Conservation (phyloP, 2,888 invertebrate genomes). For the Chrysolina oricalcia region DNA sequence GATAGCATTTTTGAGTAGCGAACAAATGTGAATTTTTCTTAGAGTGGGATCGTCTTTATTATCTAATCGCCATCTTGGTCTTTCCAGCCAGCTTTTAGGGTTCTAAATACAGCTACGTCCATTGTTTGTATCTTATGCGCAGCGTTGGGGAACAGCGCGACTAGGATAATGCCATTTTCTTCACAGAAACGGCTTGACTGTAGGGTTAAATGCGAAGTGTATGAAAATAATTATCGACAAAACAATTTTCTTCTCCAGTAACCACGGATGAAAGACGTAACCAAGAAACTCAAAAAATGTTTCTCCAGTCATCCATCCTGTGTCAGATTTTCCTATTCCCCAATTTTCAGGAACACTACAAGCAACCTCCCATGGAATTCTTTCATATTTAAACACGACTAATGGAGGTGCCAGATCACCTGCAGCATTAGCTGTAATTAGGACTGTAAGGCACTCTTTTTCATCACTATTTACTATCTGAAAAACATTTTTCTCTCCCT, state of each 20-base stretch:
- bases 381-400: slow-evolving; percentile 27
- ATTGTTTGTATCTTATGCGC: slow-evolving; percentile 17
- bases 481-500: too few species aligned
- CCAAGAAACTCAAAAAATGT: slow-evolving; percentile 43
- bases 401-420: slow-evolving; percentile 44
- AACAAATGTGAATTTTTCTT: slow-evolving; percentile 1
- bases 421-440: slow-evolving; percentile 59
- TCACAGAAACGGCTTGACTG: slow-evolving; percentile 41
- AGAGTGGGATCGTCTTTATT: slow-evolving; percentile 8
- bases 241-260: slow-evolving; percentile 25
- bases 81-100: slow-evolving; percentile 36
- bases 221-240: slow-evolving; percentile 1
- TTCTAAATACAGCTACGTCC: too few species aligned
- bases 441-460: slow-evolving; percentile 53
- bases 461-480: too few species aligned
- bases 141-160: slow-evolving; percentile 42
- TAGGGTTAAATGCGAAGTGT: slow-evolving; percentile 21
- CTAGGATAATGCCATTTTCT: slow-evolving; percentile 38
- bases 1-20: slow-evolving; percentile 1
- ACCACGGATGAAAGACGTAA: slow-evolving; percentile 40
- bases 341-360: slow-evolving; percentile 19
- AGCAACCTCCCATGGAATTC: slow-evolving; percentile 29
- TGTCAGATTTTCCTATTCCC: too few species aligned
- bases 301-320: slow-evolving; percentile 44
- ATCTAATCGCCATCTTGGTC: slow-evolving; percentile 19